These are phyloP conservation scores for Quadroppia sp. DNA, from an alignment of 2,888 invertebrate genomes.

Conservation along the genomic window DNA sequence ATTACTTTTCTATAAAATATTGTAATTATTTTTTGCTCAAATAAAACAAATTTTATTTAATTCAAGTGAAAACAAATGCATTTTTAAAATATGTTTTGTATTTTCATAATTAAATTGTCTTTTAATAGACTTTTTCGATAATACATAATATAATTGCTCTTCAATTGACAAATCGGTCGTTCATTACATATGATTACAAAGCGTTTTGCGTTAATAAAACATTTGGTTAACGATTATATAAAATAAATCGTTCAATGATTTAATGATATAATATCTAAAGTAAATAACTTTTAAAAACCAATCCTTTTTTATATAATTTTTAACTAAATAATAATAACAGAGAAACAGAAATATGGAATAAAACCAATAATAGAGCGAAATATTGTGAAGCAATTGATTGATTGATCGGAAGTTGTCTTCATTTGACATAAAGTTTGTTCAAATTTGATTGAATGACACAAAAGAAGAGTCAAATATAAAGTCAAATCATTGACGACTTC, in stretches of 20 bases:
- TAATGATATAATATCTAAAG: conserved; percentile 16
- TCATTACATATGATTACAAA: conserved; percentile 14
- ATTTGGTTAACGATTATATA: conserved; percentile 29
- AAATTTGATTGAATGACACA: conserved; percentile 5
- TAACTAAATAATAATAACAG: neutral
- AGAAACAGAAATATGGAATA: neutral
- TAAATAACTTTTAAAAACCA: conserved; percentile 11
- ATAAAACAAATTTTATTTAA: conserved; percentile 28
- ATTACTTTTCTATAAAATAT: neutral
- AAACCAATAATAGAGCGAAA: neutral
- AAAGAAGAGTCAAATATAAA: conserved; percentile 36
- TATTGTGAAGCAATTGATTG: neutral
- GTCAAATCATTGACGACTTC: conserved; percentile 53
- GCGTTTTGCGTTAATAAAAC: conserved; percentile 18
- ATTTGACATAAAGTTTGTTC: neutral
- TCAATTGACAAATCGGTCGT: conserved; percentile 28
- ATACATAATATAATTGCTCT: conserved; percentile 38
- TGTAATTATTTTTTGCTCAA: conserved; percentile 27
- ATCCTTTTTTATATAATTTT: neutral
- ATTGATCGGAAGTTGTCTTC: neutral
- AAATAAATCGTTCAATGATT: conserved; percentile 21
- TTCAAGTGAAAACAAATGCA: neutral
- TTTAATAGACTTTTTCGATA: conserved; percentile 4
- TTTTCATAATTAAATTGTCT: neutral
- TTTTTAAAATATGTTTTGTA: conserved; percentile 18